These are phyloP conservation scores for Jordanella pulchra DNA, from an alignment of 2,797 vertebrate species.

Conservation along the genomic window DNA sequence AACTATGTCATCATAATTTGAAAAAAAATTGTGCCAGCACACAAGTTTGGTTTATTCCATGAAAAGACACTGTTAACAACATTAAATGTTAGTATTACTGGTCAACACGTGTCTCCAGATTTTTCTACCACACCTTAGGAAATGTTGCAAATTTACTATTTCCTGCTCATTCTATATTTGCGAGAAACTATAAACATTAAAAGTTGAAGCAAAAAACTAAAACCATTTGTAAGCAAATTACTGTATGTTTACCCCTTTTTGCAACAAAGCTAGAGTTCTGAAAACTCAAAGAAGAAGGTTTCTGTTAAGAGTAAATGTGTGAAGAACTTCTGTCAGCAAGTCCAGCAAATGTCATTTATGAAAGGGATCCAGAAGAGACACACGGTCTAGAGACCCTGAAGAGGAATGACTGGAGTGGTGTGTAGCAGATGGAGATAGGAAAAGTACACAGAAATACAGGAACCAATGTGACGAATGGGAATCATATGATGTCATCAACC, in stretches of 20 bases:
- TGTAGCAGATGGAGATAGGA: constrained; percentile 26
- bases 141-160: constrained; percentile 43
- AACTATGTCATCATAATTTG: constrained; percentile 47
- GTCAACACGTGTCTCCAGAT: constrained; percentile 52
- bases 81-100: constrained; percentile 46
- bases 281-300: constrained; percentile 29
- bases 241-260: constrained; percentile 41
- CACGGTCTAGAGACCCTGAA: constrained; percentile 41
- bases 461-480: background rate
- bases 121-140: constrained; percentile 39
- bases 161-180: constrained; percentile 52
- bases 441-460: constrained; percentile 21
- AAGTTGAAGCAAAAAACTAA: constrained; percentile 58
- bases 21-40: constrained; percentile 40
- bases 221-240: constrained; percentile 71
- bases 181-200: constrained; percentile 57
- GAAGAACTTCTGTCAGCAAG: constrained; percentile 38
- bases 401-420: constrained; percentile 6
- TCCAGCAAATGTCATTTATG: constrained; percentile 54
- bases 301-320: constrained; percentile 42
- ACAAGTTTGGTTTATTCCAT: constrained; percentile 44
- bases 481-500: background rate
- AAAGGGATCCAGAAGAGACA: constrained; percentile 52
- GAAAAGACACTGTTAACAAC: constrained; percentile 41
- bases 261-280: constrained; percentile 42